Evolutionary conservation across 2,797 vertebrate genomes (phyloP).

Genomic region (Oceanodroma leucorhoa): DNA sequence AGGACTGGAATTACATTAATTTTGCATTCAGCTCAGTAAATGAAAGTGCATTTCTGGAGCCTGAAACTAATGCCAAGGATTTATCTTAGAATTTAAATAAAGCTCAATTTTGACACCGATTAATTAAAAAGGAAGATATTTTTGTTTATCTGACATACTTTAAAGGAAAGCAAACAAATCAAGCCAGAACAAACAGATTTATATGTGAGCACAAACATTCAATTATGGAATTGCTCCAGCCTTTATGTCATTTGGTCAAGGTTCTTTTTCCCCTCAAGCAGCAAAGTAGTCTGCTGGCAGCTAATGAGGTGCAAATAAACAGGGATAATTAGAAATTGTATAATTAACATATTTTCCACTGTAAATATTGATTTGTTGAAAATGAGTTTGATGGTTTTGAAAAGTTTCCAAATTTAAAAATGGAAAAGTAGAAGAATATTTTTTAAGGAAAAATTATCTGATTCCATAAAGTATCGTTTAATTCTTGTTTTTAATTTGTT

Average conservation of each 20-base stretch:
- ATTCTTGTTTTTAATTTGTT: background rate
- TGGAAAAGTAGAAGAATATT: background rate
- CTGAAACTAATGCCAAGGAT: background rate
- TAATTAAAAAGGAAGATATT: constrained; percentile 20
- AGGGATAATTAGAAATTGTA: background rate
- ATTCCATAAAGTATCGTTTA: background rate
- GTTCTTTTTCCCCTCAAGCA: background rate
- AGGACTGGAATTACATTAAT: background rate
- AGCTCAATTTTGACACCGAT: background rate
- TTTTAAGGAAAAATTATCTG: background rate
- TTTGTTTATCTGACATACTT: background rate
- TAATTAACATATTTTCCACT: constrained; percentile 12
- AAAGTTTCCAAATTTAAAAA: background rate
- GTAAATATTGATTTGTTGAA: constrained; percentile 10
- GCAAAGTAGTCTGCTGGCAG: background rate
- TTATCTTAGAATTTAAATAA: background rate
- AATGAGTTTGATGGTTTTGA: background rate
- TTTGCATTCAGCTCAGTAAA: background rate
- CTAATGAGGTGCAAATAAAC: constrained; percentile 46
- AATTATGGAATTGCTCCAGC: constrained; percentile 15
- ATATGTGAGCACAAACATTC: background rate
- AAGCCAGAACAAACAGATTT: constrained; percentile 20
- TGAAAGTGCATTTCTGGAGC: background rate
- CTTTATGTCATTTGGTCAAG: constrained; percentile 33
- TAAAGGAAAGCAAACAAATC: background rate